A percentile compares a stretch with the other conserved stretches of the same genome.
phyloP scores from a whole-genome alignment of 2,888 invertebrate species.

The Amorpha juglandis region DNA sequence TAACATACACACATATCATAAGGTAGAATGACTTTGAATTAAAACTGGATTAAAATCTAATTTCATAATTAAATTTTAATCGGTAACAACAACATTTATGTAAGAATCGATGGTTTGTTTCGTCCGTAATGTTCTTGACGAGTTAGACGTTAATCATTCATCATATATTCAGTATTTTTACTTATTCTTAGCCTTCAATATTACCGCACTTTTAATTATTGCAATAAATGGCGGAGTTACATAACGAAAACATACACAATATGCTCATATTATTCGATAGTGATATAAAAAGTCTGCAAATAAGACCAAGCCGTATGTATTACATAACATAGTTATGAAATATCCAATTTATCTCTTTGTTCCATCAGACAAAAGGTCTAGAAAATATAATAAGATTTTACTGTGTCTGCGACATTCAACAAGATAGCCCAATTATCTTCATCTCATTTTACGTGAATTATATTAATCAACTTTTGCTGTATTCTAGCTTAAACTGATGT shows the following conservation, averaged over 20 bases:
- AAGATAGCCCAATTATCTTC: slow-evolving; percentile 46
- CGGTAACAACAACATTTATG: too few species aligned
- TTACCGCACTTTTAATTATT: too few species aligned
- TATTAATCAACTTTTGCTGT: slow-evolving; percentile 26
- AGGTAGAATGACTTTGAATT: too few species aligned
- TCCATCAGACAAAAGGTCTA: slow-evolving; percentile 17
- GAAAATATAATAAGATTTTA: slow-evolving; percentile 13
- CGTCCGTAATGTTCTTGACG: too few species aligned
- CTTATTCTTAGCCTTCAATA: too few species aligned
- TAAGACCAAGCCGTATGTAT: slow-evolving; percentile 25
- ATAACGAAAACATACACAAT: not conserved
- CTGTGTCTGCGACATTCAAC: slow-evolving; percentile 35
- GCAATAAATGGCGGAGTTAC: too few species aligned
- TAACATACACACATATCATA: too few species aligned
- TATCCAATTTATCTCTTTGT: slow-evolving; percentile 21
- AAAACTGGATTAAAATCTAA: too few species aligned
- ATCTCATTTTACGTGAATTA: slow-evolving; percentile 40
- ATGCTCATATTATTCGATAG: not conserved
- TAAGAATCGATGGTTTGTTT: too few species aligned
- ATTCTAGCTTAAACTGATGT: slow-evolving; percentile 9
- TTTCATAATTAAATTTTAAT: too few species aligned
- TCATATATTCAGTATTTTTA: too few species aligned
- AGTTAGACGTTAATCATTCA: too few species aligned
- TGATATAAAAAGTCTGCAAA: slow-evolving; percentile 27
- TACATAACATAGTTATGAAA: slow-evolving; percentile 14